phyloP scores from a whole-genome alignment of 2,888 invertebrate species.

The Heteromyza rotundicornis region DNA sequence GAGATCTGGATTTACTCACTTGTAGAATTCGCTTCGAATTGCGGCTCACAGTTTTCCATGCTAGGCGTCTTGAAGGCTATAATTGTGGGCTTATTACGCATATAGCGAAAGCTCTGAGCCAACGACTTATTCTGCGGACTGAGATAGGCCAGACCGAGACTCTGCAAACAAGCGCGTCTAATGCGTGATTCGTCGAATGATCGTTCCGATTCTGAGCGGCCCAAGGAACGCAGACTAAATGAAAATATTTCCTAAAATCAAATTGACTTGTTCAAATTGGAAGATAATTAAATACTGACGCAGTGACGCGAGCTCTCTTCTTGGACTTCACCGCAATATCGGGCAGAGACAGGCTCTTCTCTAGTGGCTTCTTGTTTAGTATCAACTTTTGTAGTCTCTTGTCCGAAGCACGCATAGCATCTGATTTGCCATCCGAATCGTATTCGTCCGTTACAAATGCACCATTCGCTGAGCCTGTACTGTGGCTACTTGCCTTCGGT shows the following conservation, averaged over 20 bases:
- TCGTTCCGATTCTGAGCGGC: slow-evolving; percentile 80
- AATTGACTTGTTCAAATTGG: too few species aligned
- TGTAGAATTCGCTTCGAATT: slow-evolving; percentile 66
- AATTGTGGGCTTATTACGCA: slow-evolving; percentile 87
- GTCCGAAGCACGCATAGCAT: slow-evolving; percentile 60
- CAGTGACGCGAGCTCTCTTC: slow-evolving; percentile 72
- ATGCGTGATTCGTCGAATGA: slow-evolving; percentile 75
- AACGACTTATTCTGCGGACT: slow-evolving; percentile 80
- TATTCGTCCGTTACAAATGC: slow-evolving; percentile 45
- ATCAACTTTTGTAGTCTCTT: slow-evolving; percentile 66
- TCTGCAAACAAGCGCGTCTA: slow-evolving; percentile 69
- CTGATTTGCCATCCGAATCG: slow-evolving; percentile 33
- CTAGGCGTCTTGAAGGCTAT: slow-evolving; percentile 87
- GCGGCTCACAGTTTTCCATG: slow-evolving; percentile 72
- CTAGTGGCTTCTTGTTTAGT: slow-evolving; percentile 67
- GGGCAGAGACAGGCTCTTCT: slow-evolving; percentile 84
- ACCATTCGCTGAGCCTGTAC: slow-evolving; percentile 44
- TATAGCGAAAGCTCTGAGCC: slow-evolving; percentile 87
- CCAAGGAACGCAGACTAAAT: slow-evolving; percentile 46
- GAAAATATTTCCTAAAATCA: neutral
- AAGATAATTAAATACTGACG: slow-evolving; percentile 66
- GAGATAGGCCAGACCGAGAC: slow-evolving; percentile 72
- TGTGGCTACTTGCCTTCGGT: slow-evolving; percentile 31
- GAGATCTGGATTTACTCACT: slow-evolving; percentile 62
- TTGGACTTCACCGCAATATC: slow-evolving; percentile 79